Evolutionary conservation across 2,797 vertebrate genomes (phyloP), one percentile per base, ranked within the genome.

Genomic region (Microcaecilia unicolor): DNA sequence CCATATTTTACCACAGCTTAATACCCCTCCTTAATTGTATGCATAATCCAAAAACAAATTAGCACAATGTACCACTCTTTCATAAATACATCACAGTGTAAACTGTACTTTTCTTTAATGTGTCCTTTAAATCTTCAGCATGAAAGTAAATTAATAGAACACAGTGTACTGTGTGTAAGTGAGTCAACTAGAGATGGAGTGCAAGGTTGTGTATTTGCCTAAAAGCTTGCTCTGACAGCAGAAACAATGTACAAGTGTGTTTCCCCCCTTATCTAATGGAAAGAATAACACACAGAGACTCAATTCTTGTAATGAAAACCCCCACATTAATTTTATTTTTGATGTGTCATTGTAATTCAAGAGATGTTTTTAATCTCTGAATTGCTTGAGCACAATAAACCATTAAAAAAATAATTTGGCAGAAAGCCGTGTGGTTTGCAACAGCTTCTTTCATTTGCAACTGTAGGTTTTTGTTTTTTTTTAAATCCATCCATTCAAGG

Each of bases 351-450:
- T 84, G 77, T 84, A 80, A 84, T 83, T 84, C 79, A 82, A 78
- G 74, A 84, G 78, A 81, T 78, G 78, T 75, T 83, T 84, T 84
- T 84, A 86, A 86, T 86, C 83, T 81, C 71, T 68, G 76, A 68
- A 82, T 82, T 78, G 74, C 78, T 71, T 60, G 52, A 47, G 64
- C 65, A 79, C 72, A 80, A 81, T 76, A 80, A 79, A 76, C 79
- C 71, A 76, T 84, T 81, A 45, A 77, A 76, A 73, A 76, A 73
- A 74, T 72, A 75, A 74, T 79, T 80, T 84, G 78, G 75, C 81
- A 78, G 61, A 41, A 45, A 54, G 61, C 76, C 78, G 64, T 51
- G 41, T 57, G 55, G 70, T 63, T 70, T 51, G 61, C 56, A 72
- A 64, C 62, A 55, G 61, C 60, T 69, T 63, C 67, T 76, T 76